phyloP scores from a whole-genome alignment of 2,113 vertebrate genomes.

The Prolemur simus region DNA sequence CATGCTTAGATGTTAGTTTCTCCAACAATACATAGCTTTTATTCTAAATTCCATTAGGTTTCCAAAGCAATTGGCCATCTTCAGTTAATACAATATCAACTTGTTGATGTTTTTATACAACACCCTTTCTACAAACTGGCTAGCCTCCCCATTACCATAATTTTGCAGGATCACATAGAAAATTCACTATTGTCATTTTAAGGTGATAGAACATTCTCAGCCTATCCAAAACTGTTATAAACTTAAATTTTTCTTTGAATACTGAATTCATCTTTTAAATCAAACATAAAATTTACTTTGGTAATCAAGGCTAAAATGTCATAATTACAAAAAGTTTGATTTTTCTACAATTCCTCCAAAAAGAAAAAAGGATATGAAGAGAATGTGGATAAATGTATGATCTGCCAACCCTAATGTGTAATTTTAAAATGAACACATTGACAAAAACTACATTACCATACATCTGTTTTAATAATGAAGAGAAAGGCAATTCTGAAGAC shows the following conservation, averaged over 20 bases:
- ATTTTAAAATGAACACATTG: conserved; percentile 18
- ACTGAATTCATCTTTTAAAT: conserved; percentile 44
- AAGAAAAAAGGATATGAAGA: conserved; percentile 6
- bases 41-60: conserved; percentile 33
- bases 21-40: background rate
- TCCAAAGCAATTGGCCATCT: conserved; percentile 16
- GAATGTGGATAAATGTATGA: background rate
- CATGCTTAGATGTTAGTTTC: background rate
- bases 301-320: conserved; percentile 8
- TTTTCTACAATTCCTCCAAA: background rate
- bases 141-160: conserved; percentile 18
- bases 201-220: conserved; percentile 20
- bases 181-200: conserved; percentile 40
- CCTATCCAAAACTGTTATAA: conserved; percentile 57
- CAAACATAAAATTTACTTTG: conserved; percentile 32
- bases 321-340: background rate
- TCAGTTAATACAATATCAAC: conserved; percentile 25
- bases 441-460: background rate
- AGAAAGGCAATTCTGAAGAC: background rate
- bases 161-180: conserved; percentile 46
- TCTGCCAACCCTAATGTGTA: background rate
- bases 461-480: background rate
- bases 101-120: conserved; percentile 56
- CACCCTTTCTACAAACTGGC: conserved; percentile 30
- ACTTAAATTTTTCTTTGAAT: conserved; percentile 56